phyloP scores from a whole-genome alignment of 2,113 vertebrate species.

The Alouatta palliata region DNA sequence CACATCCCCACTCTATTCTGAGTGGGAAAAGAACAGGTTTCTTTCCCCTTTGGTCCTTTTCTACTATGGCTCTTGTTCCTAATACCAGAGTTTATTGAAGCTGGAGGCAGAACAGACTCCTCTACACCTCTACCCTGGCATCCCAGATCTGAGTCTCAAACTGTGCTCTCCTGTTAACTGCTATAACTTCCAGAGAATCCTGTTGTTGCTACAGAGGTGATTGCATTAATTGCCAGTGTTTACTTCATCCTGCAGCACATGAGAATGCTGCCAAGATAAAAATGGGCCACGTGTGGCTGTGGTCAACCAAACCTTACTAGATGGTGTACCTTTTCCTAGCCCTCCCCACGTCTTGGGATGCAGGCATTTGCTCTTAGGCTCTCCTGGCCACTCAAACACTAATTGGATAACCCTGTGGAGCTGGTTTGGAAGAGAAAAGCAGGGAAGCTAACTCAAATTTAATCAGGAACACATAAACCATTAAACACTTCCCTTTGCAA shows the following conservation, averaged over 20 bases:
- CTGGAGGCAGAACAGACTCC: not conserved
- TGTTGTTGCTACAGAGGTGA: not conserved
- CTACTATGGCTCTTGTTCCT: not conserved
- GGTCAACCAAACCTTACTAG: not conserved
- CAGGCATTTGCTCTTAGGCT: not conserved
- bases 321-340: not conserved
- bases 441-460: not conserved
- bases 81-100: not conserved
- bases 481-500: not conserved
- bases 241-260: not conserved
- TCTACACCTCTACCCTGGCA: not conserved
- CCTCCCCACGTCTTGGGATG: not conserved
- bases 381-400: not conserved
- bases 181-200: not conserved
- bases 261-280: not conserved
- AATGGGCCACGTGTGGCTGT: not conserved
- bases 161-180: not conserved
- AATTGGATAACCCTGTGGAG: not conserved
- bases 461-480: not conserved
- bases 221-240: not conserved
- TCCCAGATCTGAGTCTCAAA: not conserved
- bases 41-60: not conserved
- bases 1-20: not conserved
- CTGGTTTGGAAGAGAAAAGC: not conserved
- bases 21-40: not conserved